phyloP scores from a whole-genome alignment of 2,113 vertebrate genomes.

The Albula glossodonta region DNA sequence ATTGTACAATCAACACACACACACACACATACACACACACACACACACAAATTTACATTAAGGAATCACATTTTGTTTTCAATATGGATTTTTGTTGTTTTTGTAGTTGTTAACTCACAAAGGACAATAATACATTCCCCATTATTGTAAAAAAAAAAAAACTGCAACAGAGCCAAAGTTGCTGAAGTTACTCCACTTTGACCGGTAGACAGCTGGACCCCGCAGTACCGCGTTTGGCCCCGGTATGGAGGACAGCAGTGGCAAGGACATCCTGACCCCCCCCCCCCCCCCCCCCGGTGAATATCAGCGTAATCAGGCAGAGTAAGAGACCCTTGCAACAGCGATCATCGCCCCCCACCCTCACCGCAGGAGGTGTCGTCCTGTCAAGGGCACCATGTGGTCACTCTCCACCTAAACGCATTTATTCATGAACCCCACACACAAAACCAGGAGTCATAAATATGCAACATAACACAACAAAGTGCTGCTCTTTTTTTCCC shows the following conservation, averaged over 20 bases:
- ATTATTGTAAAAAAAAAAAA: too few species aligned
- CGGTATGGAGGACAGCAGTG: not conserved
- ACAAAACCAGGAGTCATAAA: not conserved
- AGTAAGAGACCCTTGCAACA: not conserved
- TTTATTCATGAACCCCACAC: not conserved
- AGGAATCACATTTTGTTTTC: too few species aligned
- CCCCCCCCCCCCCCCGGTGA: not conserved
- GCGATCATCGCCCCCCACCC: not conserved
- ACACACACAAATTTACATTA: too few species aligned
- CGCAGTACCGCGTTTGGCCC: not conserved
- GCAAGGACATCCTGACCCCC: not conserved
- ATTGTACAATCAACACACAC: too few species aligned
- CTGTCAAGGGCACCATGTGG: constrained; percentile 2
- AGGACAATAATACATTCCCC: too few species aligned
- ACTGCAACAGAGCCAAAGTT: too few species aligned
- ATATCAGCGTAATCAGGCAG: not conserved
- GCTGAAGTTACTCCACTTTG: not conserved
- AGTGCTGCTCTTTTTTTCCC: not conserved
- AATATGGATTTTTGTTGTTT: too few species aligned
- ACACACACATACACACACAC: too few species aligned
- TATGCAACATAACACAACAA: constrained; percentile 2
- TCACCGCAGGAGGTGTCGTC: not conserved
- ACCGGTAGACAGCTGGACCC: not conserved
- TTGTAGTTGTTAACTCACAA: too few species aligned
- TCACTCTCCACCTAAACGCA: not conserved